Evolutionary conservation across 92 coral and sea anemone species (phyloP).

Genomic region (Parazoanthus darwini): DNA sequence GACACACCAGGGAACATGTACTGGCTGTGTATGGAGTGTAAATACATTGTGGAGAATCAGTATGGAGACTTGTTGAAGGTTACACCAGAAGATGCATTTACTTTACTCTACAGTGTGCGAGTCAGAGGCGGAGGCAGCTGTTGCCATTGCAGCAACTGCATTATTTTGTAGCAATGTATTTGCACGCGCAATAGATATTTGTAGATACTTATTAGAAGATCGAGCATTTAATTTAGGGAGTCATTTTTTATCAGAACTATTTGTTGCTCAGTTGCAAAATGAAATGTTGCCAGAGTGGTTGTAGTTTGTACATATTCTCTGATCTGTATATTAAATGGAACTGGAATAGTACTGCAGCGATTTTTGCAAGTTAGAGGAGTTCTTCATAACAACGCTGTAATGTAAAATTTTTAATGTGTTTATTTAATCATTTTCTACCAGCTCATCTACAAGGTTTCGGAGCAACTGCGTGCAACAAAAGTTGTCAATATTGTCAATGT

Average conservation of each 20-base stretch:
- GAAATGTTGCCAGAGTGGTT: neutral
- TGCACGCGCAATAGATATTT: neutral
- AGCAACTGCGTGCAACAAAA: neutral
- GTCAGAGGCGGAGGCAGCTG: slow-evolving; percentile 50
- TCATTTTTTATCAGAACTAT: neutral
- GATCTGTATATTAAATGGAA: too few relatives aligned
- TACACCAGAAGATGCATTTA: slow-evolving; percentile 81
- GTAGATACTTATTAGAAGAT: neutral
- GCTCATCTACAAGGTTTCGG: neutral
- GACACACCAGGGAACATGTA: slow-evolving; percentile 68
- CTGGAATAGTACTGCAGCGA: neutral
- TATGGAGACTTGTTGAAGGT: slow-evolving; percentile 72
- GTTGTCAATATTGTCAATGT: neutral
- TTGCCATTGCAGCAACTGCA: slow-evolving; percentile 51
- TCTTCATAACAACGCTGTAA: neutral
- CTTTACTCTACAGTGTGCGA: slow-evolving; percentile 72
- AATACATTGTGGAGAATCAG: slow-evolving; percentile 83
- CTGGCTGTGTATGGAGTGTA: slow-evolving; percentile 90
- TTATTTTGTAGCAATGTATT: slow-evolving; percentile 25
- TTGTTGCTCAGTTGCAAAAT: neutral
- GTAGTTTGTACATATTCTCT: neutral
- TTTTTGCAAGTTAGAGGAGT: neutral
- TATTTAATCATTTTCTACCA: too few relatives aligned
- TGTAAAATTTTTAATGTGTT: neutral
- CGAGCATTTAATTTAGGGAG: too few relatives aligned